Conservation (phyloP, 2,113 vertebrate species). For the Tyto alba region DNA sequence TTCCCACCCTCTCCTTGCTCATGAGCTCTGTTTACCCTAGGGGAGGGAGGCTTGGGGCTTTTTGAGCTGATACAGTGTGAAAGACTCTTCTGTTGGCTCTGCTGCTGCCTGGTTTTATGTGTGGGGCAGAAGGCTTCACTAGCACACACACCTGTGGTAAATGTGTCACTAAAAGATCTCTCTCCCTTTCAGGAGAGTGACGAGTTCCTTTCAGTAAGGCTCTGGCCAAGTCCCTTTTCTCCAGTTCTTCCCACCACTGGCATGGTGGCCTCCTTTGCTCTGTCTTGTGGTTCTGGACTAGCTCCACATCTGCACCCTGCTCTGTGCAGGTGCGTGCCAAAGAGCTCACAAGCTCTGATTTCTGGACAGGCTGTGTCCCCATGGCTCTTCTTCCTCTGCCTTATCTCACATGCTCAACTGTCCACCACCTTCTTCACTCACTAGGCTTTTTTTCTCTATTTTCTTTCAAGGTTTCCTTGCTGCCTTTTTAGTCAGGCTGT, state of each 20-base stretch:
- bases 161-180: not conserved
- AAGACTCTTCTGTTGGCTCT: not conserved
- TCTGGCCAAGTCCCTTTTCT: not conserved
- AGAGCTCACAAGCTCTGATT: not conserved
- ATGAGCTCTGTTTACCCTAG: not conserved
- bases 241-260: not conserved
- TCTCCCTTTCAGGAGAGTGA: not conserved
- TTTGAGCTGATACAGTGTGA: not conserved
- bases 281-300: not conserved
- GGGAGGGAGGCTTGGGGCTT: not conserved
- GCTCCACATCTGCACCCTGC: not conserved
- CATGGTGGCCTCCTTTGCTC: not conserved
- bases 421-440: not conserved
- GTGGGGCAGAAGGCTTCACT: not conserved
- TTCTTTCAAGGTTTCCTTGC: not conserved
- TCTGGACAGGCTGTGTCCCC: not conserved
- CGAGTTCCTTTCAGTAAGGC: not conserved
- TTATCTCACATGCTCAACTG: not conserved
- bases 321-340: not conserved
- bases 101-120: not conserved
- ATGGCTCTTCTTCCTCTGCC: not conserved
- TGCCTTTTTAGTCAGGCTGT: not conserved
- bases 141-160: not conserved
- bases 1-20: not conserved
- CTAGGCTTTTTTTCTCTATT: not conserved